Conservation (phyloP, 1,140 invertebrate species). For the Drosophila asahinai region DNA sequence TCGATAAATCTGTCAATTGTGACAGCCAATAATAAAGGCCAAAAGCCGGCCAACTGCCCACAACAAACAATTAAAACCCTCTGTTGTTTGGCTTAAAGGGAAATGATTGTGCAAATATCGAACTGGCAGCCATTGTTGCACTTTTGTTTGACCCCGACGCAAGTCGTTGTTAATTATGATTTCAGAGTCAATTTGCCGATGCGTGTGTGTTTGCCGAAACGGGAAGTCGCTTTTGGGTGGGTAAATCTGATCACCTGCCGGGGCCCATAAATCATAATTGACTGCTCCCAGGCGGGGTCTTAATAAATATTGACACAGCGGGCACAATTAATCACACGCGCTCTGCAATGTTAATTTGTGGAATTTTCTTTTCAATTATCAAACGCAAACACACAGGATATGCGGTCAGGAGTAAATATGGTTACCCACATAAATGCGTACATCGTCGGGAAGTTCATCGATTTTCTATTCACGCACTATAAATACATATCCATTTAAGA, state of each 20-base stretch:
- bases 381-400: constrained; percentile 28
- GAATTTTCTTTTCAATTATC: constrained; percentile 48
- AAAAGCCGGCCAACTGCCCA: neutral
- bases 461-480: constrained; percentile 1
- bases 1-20: constrained; percentile 25
- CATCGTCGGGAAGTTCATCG: neutral
- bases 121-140: constrained; percentile 29
- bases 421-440: neutral
- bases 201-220: constrained; percentile 25
- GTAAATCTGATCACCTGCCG: constrained; percentile 28
- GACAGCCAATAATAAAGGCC: constrained; percentile 27
- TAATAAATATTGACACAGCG: constrained; percentile 64
- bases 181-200: constrained; percentile 55
- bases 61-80: constrained; percentile 21
- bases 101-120: constrained; percentile 35
- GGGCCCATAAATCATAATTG: constrained; percentile 73
- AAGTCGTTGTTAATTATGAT: constrained; percentile 62
- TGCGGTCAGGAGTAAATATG: neutral
- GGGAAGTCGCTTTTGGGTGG: constrained; percentile 31
- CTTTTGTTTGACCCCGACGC: constrained; percentile 44
- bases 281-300: constrained; percentile 15
- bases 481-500: neutral
- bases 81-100: constrained; percentile 7
- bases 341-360: constrained; percentile 29
- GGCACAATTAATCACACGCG: constrained; percentile 62